Evolutionary conservation across 2,888 invertebrate species (phyloP).

Genomic region (Athalia circularis): DNA sequence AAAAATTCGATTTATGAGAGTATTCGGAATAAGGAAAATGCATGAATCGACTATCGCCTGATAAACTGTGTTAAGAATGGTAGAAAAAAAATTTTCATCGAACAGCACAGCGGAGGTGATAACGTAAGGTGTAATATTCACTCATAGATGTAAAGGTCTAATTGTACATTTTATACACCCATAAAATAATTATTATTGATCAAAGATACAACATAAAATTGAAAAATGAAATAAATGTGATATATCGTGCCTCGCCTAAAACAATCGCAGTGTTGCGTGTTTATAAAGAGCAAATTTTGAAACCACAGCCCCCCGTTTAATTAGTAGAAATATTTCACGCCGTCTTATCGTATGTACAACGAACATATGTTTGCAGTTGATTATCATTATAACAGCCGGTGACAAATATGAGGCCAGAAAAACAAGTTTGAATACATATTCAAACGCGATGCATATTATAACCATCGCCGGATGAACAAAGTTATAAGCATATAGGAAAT

Average conservation of each 20-base stretch:
- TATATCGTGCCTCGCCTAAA: constrained; percentile 45
- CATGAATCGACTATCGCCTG: no score
- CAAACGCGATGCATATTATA: background rate
- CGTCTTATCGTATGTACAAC: background rate
- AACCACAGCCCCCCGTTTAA: background rate
- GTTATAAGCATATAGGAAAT: background rate
- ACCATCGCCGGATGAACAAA: background rate
- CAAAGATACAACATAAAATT: no score
- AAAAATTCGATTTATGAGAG: no score
- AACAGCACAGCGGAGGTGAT: background rate
- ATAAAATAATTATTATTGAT: constrained; percentile 18
- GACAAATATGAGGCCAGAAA: background rate
- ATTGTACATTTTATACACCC: constrained; percentile 32
- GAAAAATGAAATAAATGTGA: constrained; percentile 37
- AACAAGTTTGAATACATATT: background rate
- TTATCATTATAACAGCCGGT: background rate
- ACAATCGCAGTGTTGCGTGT: constrained; percentile 4
- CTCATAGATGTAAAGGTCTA: background rate
- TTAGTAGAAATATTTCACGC: background rate
- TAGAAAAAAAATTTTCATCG: background rate
- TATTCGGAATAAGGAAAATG: no score
- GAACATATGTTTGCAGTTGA: background rate
- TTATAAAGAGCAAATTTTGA: background rate
- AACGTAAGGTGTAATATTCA: background rate
- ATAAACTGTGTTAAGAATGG: background rate